phyloP scores from a whole-genome alignment of 1,140 invertebrate species.

The Pomacea maculata region DNA sequence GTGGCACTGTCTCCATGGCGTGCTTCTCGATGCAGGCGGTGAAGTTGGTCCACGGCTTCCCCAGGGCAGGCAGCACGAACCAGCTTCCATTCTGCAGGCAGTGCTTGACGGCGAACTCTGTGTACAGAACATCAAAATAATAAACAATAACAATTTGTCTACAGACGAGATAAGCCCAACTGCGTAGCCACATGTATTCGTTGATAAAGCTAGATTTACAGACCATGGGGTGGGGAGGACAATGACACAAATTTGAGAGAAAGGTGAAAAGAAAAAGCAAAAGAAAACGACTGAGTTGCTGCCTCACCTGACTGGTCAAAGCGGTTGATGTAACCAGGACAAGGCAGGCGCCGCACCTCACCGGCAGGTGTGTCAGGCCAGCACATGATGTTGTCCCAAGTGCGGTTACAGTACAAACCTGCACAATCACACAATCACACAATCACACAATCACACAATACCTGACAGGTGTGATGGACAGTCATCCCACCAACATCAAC shows the following conservation, averaged over 20 bases:
- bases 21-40: slow-evolving; percentile 76
- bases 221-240: background rate
- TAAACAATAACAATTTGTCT: background rate
- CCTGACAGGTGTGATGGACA: background rate
- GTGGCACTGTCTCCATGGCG: background rate
- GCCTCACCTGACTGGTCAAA: slow-evolving; percentile 43
- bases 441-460: slow-evolving; percentile 10
- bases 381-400: slow-evolving; percentile 51
- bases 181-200: background rate
- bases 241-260: background rate
- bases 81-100: slow-evolving; percentile 40
- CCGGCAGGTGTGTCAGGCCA: slow-evolving; percentile 49
- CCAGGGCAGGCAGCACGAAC: slow-evolving; percentile 23
- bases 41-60: slow-evolving; percentile 71
- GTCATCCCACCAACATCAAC: background rate
- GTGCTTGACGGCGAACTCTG: slow-evolving; percentile 37
- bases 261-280: background rate
- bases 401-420: slow-evolving; percentile 48
- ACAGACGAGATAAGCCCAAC: background rate
- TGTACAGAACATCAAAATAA: background rate
- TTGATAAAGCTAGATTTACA: too few relatives aligned
- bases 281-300: background rate
- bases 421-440: slow-evolving; percentile 17
- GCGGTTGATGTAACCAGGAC: slow-evolving; percentile 46
- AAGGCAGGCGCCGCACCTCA: slow-evolving; percentile 33